phyloP scores from a whole-genome alignment of 2,888 invertebrate species.

The Charanyca ferruginea region DNA sequence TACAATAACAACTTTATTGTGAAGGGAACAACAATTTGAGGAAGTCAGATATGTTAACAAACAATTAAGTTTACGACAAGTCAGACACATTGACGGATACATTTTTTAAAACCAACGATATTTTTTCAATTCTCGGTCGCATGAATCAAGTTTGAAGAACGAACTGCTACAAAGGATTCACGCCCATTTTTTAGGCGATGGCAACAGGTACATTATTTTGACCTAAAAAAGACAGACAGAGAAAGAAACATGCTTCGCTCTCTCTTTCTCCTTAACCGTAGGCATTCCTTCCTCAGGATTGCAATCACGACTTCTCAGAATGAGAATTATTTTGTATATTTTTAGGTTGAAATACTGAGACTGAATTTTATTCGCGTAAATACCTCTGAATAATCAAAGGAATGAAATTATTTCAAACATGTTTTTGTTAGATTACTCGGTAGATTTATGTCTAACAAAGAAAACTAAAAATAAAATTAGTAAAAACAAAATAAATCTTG shows the following conservation, averaged over 20 bases:
- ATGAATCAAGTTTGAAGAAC: background rate
- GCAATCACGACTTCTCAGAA: background rate
- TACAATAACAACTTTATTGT: slow-evolving; percentile 87
- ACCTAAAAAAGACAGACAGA: background rate
- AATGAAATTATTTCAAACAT: background rate
- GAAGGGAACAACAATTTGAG: slow-evolving; percentile 81
- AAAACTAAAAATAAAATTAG: slow-evolving; percentile 1
- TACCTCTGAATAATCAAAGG: too few species aligned
- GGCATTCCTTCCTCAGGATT: slow-evolving; percentile 17
- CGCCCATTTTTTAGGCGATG: background rate
- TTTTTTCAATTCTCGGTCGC: too few species aligned
- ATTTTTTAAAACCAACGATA: background rate
- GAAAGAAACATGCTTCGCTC: slow-evolving; percentile 12
- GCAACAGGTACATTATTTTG: background rate
- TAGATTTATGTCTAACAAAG: slow-evolving; percentile 2
- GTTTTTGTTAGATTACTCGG: background rate
- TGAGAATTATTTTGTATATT: slow-evolving; percentile 11
- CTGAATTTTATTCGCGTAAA: background rate
- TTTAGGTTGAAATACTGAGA: background rate
- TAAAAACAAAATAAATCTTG: background rate
- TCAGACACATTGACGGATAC: slow-evolving; percentile 27
- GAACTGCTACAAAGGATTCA: background rate
- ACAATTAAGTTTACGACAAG: slow-evolving; percentile 58
- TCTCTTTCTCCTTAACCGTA: slow-evolving; percentile 14
- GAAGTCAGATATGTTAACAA: slow-evolving; percentile 70